A percentile compares a stretch with the other conserved stretches of the same genome.
phyloP scores from a whole-genome alignment of 2,113 vertebrate genomes.

The Poeciliopsis occidentalis region DNA sequence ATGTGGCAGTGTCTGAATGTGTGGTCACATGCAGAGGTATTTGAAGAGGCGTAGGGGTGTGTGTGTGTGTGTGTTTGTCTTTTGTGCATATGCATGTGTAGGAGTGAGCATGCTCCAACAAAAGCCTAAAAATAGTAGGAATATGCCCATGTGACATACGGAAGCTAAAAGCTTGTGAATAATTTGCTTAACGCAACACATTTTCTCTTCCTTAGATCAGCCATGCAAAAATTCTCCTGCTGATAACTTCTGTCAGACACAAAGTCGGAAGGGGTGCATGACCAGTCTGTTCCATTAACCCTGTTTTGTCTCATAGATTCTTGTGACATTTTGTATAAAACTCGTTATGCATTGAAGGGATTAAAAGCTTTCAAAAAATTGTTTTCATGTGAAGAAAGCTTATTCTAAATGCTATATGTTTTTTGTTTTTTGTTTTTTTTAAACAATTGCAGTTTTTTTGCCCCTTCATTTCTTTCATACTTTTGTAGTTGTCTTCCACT shows the following conservation, averaged over 20 bases:
- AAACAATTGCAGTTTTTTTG: too few species aligned
- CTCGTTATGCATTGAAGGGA: background rate
- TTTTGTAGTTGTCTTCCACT: too few species aligned
- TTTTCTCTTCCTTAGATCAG: conserved; percentile 47
- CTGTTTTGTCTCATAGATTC: background rate
- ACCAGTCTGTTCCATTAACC: conserved; percentile 32
- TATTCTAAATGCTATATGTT: too few species aligned
- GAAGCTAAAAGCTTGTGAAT: conserved; percentile 80
- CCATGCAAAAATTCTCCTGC: conserved; percentile 51
- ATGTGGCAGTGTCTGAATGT: conserved; percentile 22
- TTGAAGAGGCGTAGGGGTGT: conserved; percentile 24
- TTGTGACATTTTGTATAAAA: background rate
- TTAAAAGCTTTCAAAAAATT: too few species aligned
- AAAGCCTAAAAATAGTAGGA: conserved; percentile 77
- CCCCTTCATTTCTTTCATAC: too few species aligned
- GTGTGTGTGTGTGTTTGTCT: too few species aligned
- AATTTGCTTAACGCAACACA: conserved; percentile 73
- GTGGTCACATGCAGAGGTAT: conserved; percentile 3
- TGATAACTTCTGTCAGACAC: conserved; percentile 51
- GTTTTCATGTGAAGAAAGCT: background rate
- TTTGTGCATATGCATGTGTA: conserved; percentile 56
- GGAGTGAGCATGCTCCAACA: conserved; percentile 65
- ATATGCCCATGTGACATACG: conserved; percentile 75
- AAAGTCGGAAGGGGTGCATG: conserved; percentile 20
- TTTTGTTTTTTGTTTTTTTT: too few species aligned